Evolutionary conservation across 2,888 invertebrate species (phyloP).

Genomic region (Escarpia spicata): DNA sequence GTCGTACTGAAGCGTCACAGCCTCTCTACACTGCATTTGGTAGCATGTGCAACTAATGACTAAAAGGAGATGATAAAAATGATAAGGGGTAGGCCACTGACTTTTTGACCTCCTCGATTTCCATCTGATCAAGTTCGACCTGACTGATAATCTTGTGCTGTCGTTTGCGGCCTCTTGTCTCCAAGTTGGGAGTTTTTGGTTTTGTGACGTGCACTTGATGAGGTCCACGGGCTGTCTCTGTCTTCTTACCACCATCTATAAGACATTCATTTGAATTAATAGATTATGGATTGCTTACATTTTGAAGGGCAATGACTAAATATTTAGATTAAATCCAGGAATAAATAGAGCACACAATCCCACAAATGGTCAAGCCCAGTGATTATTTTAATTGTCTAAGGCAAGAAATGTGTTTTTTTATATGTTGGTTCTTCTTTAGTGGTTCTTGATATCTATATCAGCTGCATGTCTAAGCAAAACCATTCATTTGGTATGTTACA

Average conservation of each 20-base stretch:
- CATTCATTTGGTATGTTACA: no score
- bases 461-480: no score
- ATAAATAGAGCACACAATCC: not conserved
- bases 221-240: not conserved
- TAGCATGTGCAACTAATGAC: not conserved
- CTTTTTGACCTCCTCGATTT: conserved; percentile 75
- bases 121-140: conserved; percentile 73
- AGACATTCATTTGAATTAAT: not conserved
- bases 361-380: not conserved
- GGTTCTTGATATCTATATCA: no score
- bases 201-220: conserved; percentile 42
- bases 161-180: conserved; percentile 71
- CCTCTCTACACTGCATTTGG: no score
- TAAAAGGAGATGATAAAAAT: conserved; percentile 31
- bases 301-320: not conserved
- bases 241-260: not conserved
- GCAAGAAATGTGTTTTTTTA: not conserved
- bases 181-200: conserved; percentile 62
- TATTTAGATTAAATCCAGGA: not conserved
- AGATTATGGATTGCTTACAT: not conserved
- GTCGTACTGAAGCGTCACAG: no score
- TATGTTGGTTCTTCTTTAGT: no score
- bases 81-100: conserved; percentile 51
- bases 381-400: not conserved
- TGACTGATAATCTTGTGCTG: conserved; percentile 70